Base-by-base conservation (phyloP, 2,888 invertebrate species). In the Stenodera caucasica region DNA sequence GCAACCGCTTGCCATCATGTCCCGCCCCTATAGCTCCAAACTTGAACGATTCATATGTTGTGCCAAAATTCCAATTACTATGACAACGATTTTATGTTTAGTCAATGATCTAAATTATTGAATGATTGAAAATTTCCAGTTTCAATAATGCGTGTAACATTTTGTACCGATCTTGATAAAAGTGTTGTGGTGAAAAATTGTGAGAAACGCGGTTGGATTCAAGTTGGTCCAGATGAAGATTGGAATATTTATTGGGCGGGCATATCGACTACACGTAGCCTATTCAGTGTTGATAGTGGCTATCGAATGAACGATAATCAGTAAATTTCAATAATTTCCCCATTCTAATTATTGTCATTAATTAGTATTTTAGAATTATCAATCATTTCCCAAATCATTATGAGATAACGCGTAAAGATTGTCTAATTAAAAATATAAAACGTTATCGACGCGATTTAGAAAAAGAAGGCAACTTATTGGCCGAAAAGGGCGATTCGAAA, bases 181-280 rank as follows among this genome's bases (percentile, higher is more conserved):
- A 96, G 95, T 21, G 96, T 96, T 9, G 86, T 97, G 59, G 86
- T 94, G 54, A 91, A 90, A 70, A 97, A 95, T 81, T 96, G 96
- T 77, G 94, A 96, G 71, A 91, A 94, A 73, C 85, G 96, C 55
- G 94, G 94, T 11, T 97, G 97, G 96, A 81, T 84, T 8, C 90
- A 91, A 79, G 96, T 94, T 0, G 88, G 88, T 0, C 89, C 92
- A 0, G 94, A 96, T 70, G 96, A 95, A 74, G 94, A 96, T 72
- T 97, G 96, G 96, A 95, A 97, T 79, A 90, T 96, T 76, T 97
- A 97, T 79, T 97, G 96, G 96, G 92, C 96, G 2, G 91, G 91
- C 60, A 94, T 95, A 1, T 89, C 90, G 74, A 95, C 92, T n/a
- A 94, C 95, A 71, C 85, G 96, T 60, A 92, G 88, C 73, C 88